These are phyloP conservation scores for Neoaliturus tenellus DNA, from an alignment of 2,888 invertebrate species.

Conservation along the genomic window DNA sequence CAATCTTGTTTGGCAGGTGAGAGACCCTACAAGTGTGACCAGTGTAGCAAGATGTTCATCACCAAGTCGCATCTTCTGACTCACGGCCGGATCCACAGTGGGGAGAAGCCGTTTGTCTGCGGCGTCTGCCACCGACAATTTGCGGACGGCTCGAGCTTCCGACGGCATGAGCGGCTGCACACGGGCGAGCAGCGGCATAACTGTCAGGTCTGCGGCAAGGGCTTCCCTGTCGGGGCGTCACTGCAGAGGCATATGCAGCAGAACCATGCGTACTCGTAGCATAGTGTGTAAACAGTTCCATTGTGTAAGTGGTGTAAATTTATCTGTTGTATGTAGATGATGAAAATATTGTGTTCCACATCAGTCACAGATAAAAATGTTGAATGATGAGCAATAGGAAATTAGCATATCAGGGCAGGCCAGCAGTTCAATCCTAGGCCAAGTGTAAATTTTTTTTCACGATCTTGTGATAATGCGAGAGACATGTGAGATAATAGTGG, in stretches of 20 bases:
- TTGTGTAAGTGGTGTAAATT: too few relatives aligned
- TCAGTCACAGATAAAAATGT: too few relatives aligned
- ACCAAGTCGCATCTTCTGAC: constrained; percentile 64
- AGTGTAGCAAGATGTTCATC: constrained; percentile 63
- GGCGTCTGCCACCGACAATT: constrained; percentile 61
- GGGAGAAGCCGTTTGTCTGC: constrained; percentile 64
- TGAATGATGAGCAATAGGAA: too few relatives aligned
- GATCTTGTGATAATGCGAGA: too few relatives aligned
- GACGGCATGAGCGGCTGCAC: constrained; percentile 64
- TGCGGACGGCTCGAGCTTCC: constrained; percentile 64
- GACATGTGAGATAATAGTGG: too few relatives aligned
- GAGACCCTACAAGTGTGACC: constrained; percentile 63
- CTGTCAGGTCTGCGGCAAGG: constrained; percentile 63
- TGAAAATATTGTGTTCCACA: too few relatives aligned
- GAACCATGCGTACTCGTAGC: constrained; percentile 37
- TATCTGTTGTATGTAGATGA: too few relatives aligned
- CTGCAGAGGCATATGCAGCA: constrained; percentile 62
- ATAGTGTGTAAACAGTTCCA: not conserved
- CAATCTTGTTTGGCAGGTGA: constrained; percentile 57
- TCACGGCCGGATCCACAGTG: constrained; percentile 63
- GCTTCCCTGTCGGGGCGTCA: constrained; percentile 62
- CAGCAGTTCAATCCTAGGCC: too few relatives aligned
- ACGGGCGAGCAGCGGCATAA: constrained; percentile 62
- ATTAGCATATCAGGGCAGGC: too few relatives aligned
- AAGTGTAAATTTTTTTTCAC: too few relatives aligned